Percentiles rank a stretch among this genome's conserved stretches.
These are phyloP conservation scores for Cryptus viduatorius DNA, from an alignment of 2,888 invertebrate species.

Conservation along the genomic window DNA sequence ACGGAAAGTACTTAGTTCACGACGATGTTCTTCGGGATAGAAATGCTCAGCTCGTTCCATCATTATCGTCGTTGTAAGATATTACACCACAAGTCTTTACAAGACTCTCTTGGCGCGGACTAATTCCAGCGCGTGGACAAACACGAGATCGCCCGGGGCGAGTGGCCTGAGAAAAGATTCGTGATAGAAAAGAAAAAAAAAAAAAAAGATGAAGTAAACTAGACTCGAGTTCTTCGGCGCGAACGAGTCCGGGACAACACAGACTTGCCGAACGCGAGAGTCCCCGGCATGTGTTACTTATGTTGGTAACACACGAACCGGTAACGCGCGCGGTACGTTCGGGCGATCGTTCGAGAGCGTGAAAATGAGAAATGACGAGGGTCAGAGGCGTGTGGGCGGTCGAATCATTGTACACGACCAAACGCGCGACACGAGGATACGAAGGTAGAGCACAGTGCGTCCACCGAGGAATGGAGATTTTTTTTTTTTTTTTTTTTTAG, in stretches of 20 bases:
- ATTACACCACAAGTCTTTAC: background rate
- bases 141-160: constrained; percentile 8
- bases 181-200: background rate
- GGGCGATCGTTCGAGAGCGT: constrained; percentile 34
- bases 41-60: background rate
- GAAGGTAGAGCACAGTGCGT: background rate
- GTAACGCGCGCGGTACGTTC: background rate
- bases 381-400: constrained; percentile 40
- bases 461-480: constrained; percentile 17
- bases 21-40: background rate
- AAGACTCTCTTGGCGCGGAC: background rate
- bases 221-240: background rate
- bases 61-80: too few species aligned
- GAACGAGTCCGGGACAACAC: constrained; percentile 4
- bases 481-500: background rate
- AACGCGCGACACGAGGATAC: background rate
- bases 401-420: constrained; percentile 25
- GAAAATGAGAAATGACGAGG: constrained; percentile 49
- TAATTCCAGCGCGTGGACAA: constrained; percentile 4
- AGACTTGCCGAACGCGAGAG: background rate
- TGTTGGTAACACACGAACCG: constrained; percentile 8
- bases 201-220: background rate
- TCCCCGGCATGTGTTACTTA: background rate
- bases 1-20: background rate
- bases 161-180: background rate